Evolutionary conservation across 1,140 invertebrate genomes (phyloP), one percentile per base, ranked within the genome.

Genomic region (Theocolax elegans): DNA sequence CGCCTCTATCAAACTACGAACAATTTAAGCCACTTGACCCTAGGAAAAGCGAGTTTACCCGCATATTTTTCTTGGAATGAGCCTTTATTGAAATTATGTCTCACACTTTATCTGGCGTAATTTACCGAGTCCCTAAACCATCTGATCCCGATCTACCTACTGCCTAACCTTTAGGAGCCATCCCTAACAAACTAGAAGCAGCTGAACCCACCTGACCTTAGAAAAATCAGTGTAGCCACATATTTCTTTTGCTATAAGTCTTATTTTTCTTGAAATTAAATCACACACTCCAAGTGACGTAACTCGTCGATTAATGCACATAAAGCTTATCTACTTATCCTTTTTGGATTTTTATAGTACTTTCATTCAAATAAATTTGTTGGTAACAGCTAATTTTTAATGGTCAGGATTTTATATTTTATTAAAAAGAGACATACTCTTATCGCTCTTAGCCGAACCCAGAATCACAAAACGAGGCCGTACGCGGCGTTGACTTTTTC

Each of bases 391-490:
- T 44, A 15, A 44, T 44, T 44, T 44, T 15, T 9, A 44, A 44
- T 44, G n/a, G 42, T 44, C 42, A 44, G 42, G 42, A 44, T 44
- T 44, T 44, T 44, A 44, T 44, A 44, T 44, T 44, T 44, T 44
- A 44, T 44, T 44, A 44, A 44, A 44, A 44, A 44, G 42, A 44
- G 42, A 44, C 42, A 44, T 44, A 44, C 42, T 44, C 42, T 44
- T 44, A 44, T 15, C 42, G 42, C n/a, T 44, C 42, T 44, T 44
- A 15, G 42, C 42, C 42, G 42, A 44, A 44, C n/a, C 42, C 42
- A 44, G 42, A 44, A 15, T 44, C 42, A 12, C 42, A 15, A 44
- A 44, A 44, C 42, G n/a, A 44, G 42, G 42, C 7, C 42, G 42
- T 44, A 15, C n/a, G 42, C 42, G 42, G 42, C 42, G 42, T 44